Base-by-base conservation (phyloP, 2,888 invertebrate genomes). In the Neoaliturus tenellus region DNA sequence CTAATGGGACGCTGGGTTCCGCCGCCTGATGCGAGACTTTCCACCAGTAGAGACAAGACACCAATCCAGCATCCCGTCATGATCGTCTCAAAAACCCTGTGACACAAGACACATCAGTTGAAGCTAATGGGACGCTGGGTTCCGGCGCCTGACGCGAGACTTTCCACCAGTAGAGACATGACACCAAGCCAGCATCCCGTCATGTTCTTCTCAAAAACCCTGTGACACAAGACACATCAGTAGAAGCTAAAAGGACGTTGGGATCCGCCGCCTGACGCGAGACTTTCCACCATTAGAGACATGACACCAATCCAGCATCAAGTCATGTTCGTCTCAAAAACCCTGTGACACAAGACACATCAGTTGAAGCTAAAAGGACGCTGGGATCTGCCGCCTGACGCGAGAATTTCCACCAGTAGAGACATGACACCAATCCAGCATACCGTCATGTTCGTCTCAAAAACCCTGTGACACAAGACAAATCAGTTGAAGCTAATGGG, bases 291-390 rank as follows among this genome's bases (percentile, higher is more conserved):
- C 84, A 78, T 44, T 31, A 67, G 23, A 25, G 44, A 41, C 67
- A 39, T 62, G 44, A 73, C 1, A 39, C 62, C 44, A n/a, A 51
- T 44, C 73, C 55, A 48, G 51, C 69, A 69, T 48, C 44, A 82
- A 82, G 58, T 69, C 75, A 62, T 73, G 48, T 12, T 84, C 84
- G 8, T 35, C 35, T 83, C 82, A 58, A 20, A n/a, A 39, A 31
- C 1, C 17, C 41, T 41, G 78, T 44, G 28, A 39, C n/a, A 28
- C 8, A n/a, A 14, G 17, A 39, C 25, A 41, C 48, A 6, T 51
- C 35, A 78, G 82, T 86, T 86, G 84, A 87, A 85, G 55, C 86
- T 86, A 69, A 86, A 86, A 44, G 85, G 85, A 44, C 87, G 87
- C 82, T 87, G 86, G 81, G 86, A 87, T 58, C 85, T 83, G 69